phyloP scores from a whole-genome alignment of 2,113 vertebrate genomes.

The Parus major region DNA sequence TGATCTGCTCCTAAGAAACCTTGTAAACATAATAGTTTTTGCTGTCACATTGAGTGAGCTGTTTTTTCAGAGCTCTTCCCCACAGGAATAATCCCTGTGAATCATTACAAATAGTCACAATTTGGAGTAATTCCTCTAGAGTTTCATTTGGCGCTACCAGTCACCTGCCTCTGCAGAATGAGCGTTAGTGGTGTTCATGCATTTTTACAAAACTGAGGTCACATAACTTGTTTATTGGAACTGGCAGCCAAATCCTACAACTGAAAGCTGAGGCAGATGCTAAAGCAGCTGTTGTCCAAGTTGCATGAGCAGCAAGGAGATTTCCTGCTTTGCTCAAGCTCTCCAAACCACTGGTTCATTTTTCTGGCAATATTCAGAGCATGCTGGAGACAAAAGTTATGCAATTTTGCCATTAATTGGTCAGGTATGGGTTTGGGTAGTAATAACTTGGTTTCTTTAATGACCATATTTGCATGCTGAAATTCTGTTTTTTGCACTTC shows the following conservation, averaged over 20 bases:
- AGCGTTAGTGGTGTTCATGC: accelerated
- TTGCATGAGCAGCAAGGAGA: background rate
- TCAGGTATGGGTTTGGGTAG: accelerated
- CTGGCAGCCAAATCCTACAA: background rate
- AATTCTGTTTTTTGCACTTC: background rate
- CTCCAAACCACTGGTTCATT: background rate
- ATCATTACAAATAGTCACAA: background rate
- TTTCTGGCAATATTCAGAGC: background rate
- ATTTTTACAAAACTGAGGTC: background rate
- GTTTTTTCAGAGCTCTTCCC: background rate
- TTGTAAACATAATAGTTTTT: background rate
- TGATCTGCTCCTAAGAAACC: background rate
- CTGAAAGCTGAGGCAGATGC: background rate
- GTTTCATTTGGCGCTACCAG: background rate
- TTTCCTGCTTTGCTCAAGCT: background rate
- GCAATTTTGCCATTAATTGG: background rate
- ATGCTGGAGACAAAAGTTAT: background rate
- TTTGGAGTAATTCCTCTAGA: background rate
- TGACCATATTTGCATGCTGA: background rate
- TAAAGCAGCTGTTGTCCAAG: background rate
- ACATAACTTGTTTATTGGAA: background rate
- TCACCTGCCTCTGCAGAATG: background rate
- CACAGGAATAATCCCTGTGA: background rate
- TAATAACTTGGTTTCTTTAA: background rate
- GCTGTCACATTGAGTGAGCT: accelerated